Evolutionary conservation across 2,113 vertebrate species (phyloP), one percentile per base, ranked within the genome.

Genomic region (Taurulus bubalis): DNA sequence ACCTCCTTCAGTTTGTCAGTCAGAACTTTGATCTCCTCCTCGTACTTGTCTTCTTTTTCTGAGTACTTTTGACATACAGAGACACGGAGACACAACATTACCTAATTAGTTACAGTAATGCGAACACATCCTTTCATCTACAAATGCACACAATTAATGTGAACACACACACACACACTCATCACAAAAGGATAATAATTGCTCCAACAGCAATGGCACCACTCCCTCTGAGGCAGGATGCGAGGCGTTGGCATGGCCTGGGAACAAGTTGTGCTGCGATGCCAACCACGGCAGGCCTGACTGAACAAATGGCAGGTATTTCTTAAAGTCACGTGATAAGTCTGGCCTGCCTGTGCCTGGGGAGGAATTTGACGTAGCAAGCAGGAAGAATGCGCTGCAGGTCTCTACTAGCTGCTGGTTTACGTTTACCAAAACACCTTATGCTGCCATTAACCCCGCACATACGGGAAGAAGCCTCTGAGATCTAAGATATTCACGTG

Each of bases 1-100:
- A 99, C 98, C 96, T 99, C 98, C 94, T 99, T 99, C 79, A 99
- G 97, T 91, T 98, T 99, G 95, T 99, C 98, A 28, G 96, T 96
- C 75, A 99, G 95, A 85, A 98, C 95, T 95, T 99, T 99, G 90
- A 99, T 99, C 93, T 99, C 98, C 91, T 99, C 98, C 92, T 99
- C 98, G 0, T 99, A 99, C 92, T 99, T 99, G 92, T 99, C 98
- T 87, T 99, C 98, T 92, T 99, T 99, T 95, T 99, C 98, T 0
- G 98, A 99, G 92, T 99, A 99, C 98, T 99, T 93, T 87, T 65
- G 56, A 81, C 73, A 51, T 8, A 51, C 9, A 60, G 79, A 90
- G 30, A 91, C 45, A 92, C 77, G 90, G 32, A 92, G 75, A 88
- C 69, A 68, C 16, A 20, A 36, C 20, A 26, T 73, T 4, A 76